Evolutionary conservation across 2,797 vertebrate species (phyloP), one percentile per base, ranked within the genome.

Genomic region (Gymnodraco acuticeps): DNA sequence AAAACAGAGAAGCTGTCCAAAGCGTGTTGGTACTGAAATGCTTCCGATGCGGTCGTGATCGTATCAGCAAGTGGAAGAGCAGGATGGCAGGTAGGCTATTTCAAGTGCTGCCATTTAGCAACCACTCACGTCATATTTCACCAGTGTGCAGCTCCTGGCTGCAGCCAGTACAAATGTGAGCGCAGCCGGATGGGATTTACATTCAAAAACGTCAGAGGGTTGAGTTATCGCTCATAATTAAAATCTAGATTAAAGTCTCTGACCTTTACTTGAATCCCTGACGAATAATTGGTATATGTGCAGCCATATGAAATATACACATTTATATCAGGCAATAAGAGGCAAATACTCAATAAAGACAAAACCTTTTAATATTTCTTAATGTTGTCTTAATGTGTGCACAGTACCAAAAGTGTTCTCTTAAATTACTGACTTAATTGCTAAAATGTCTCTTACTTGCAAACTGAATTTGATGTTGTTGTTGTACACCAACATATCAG

Each of bases 71-170:
- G 81, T 86, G 90, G 68, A 62, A 45, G 87, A 54, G 85, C 67
- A 47, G 82, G 48, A 60, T 73, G 84, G 62, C 88, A 88, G 88
- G 88, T 85, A 67, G 73, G 75, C 84, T 93, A 87, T 93, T 93
- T 91, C 87, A 92, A 91, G 89, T 79, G 87, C 85, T 90, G 91
- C 87, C 90, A 88, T 92, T 92, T 87, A 88, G 80, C 89, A 88
- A 68, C n/a, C 80, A 59, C 82, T 76, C 86, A 89, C 92, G 94
- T 95, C 92, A 94, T 75, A 9, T 51, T 12, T 87, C 11, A 60
- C 55, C 80, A 81, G 80, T 17, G 81, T 77, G 74, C 33, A 38
- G 74, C 88, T 89, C 67, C 85, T 0, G 88, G 86, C 86, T 83
- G 64, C 70, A 83, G 81, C 55, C 81, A 83, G 65, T 51, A 46